Base-by-base conservation (phyloP, 2,888 invertebrate genomes). In the Andricus quercusramuli region DNA sequence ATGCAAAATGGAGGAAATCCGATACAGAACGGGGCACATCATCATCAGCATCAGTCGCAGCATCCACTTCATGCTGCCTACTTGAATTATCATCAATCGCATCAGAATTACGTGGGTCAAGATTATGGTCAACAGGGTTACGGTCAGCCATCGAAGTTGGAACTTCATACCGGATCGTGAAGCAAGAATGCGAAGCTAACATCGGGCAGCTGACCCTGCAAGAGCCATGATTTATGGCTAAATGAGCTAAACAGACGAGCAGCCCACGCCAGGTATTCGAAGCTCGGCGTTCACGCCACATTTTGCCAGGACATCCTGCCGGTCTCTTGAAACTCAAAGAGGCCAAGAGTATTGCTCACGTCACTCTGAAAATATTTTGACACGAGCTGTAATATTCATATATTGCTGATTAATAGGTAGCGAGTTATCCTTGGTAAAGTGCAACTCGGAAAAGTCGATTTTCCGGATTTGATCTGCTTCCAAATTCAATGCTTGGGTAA, bases 311-410 rank as follows among this genome's bases (percentile, higher is more conserved):
- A 80, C 79, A 70, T 78, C 79, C 65, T 76, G 79, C 56, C 82
- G 77, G 79, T 78, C 74, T 80, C 62, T 70, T 83, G 78, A 41
- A 77, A 62, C 78, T 83, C 79, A 79, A 64, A 41, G 47, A 66
- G n/a, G 25, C 79, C 56, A 44, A 66, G 59, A 80, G 80, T 85
- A 81, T 79, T 86, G 84, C 85, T 79, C 81, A 84, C 88, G 87
- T 88, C 86, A 87, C 88, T 83, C 67, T 44, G 78, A 85, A 89
- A 91, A 91, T 91, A 91, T 91, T 91, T 90, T 90, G 91, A 91
- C 90, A 51, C 77, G 76, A n/a, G 32, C 29, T 78, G n/a, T 76
- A 82, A 88, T 83, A 85, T 84, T 88, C 85, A 84, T 85, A 80
- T 74, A 41, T 32, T 47, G 64, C 47, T 64, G 66, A 37, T 32